Base-by-base conservation (phyloP, 1,140 invertebrate species). In the Lepidurus packardi region DNA sequence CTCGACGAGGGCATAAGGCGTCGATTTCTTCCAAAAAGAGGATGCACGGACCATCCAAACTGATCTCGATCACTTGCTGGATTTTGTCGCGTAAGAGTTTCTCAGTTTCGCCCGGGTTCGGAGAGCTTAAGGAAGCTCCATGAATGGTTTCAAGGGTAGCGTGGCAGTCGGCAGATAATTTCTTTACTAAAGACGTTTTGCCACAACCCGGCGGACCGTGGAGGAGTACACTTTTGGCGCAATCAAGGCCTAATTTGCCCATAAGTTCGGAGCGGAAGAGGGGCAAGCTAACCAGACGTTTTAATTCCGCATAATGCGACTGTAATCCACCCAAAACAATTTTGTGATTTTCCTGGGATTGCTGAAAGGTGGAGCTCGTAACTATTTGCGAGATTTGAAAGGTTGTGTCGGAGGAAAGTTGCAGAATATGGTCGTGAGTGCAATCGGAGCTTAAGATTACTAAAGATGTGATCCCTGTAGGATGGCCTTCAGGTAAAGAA, bases 201-300 rank as follows among this genome's bases (percentile, higher is more conserved):
- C 88, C 88, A 79, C 86, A 88, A 65, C 88, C 88, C 73, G 87
- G 84, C 43, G 87, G 87, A 9, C 88, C 88, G 82, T 82, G 84
- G 24, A 88, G 81, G 13, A 88, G 82, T 24, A 88, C 83, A 76
- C 87, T 75, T 73, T 76, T 78, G 73, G 53, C 53, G 13, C 53
- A 65, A 21, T 65, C 53, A n/a, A 65, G 53, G 53, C 53, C 53
- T 16, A 65, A 16, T 65, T 65, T 21, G 53, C 53, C 21, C 0
- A 65, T 5, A 65, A 65, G 6, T 7, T 16, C 16, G 13, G 53
- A 65, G 1, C 53, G 53, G 13, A 13, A 65, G 16, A 65, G 13
- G 9, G 53, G 53, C 16, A 65, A 21, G 6, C 16, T 65, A 11
- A 65, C 13, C 21, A 65, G 53, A 10, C 53, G 53, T 16, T 65